A percentile compares a stretch with the other conserved stretches of the same genome.
phyloP scores from a whole-genome alignment of 2,113 vertebrate genomes.

The Pterocles gutturalis region DNA sequence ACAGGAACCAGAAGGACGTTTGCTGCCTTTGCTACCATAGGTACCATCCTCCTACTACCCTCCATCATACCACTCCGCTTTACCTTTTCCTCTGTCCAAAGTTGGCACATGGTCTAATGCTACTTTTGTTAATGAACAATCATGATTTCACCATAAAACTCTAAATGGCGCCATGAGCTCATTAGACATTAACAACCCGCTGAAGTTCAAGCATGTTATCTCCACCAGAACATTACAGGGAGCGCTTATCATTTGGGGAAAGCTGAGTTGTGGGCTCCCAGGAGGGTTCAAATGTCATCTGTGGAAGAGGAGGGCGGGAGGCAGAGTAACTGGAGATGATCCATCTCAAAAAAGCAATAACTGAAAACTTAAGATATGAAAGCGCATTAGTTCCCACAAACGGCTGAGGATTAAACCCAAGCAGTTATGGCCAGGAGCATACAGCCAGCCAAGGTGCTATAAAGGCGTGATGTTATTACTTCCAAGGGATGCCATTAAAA shows the following conservation, averaged over 20 bases:
- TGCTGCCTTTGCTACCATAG: neutral
- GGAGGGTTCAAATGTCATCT: neutral
- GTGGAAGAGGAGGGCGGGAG: neutral
- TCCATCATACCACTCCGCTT: neutral
- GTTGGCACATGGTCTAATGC: neutral
- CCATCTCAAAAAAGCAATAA: constrained; percentile 43
- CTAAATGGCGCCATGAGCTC: neutral
- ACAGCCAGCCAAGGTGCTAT: constrained; percentile 61
- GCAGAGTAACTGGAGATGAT: constrained; percentile 18
- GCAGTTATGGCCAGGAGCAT: constrained; percentile 38
- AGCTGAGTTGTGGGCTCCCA: neutral
- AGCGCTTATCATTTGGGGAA: neutral
- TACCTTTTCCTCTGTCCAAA: neutral
- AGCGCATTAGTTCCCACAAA: constrained; percentile 73
- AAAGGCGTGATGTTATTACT: constrained; percentile 77
- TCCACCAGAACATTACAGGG: neutral
- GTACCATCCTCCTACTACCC: neutral
- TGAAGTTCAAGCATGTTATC: constrained; percentile 25
- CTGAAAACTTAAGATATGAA: constrained; percentile 52
- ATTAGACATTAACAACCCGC: constrained; percentile 10
- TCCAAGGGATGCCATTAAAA: constrained; percentile 81
- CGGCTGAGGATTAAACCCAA: constrained; percentile 53
- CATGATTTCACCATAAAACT: constrained; percentile 27
- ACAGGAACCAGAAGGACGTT: neutral
- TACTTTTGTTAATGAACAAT: constrained; percentile 52